Evolutionary conservation across 2,797 vertebrate species (phyloP), one percentile per base, ranked within the genome.

Genomic region (Falco columbarius): DNA sequence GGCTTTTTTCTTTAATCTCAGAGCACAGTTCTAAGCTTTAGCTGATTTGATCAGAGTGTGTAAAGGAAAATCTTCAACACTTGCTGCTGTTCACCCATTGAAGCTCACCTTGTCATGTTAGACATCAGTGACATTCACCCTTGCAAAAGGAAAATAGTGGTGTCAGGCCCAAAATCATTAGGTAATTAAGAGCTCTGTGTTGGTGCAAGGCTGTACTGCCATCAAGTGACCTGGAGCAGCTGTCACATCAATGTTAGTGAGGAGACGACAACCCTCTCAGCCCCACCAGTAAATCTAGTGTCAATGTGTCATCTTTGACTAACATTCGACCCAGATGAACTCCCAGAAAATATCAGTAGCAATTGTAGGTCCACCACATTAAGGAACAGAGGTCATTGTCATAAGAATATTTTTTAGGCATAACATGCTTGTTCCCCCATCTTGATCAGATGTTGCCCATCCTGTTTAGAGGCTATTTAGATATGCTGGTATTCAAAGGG

Each of bases 171-270:
- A 15, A 47, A 75, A 82, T 42, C 59, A 32, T 2, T 40, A 42
- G 23, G 10, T 34, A 81, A 47, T 67, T 70, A 79, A 67, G 22
- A 75, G 62, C 23, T n/a, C 44, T 88, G 32, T 63, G 27, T 16
- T 68, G 20, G 40, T 75, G 47, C 23, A 29, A 81, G 21, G 10
- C 12, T 7, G 2, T 51, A 7, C 4, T 0, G 0, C 10, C 12
- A 21, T 8, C 8, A 32, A 24, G 46, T 61, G 51, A 76, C 40
- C 66, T 86, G 54, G 21, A 85, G 44, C 61, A 85, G 18, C 30
- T 82, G 44, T 51, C 44, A 85, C 22, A 56, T 20, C 42, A 68
- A 24, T 29, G 16, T 21, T 59, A 55, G 40, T n/a, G 67, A 82
- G 56, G 44, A 90, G 16, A 14, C 38, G 47, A 44, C 44, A 82